Evolutionary conservation across 30 jellyfish, hydroid and myxozoan genomes (phyloP), one percentile per base, ranked within the genome.

Genomic region (Hydra vulgaris): DNA sequence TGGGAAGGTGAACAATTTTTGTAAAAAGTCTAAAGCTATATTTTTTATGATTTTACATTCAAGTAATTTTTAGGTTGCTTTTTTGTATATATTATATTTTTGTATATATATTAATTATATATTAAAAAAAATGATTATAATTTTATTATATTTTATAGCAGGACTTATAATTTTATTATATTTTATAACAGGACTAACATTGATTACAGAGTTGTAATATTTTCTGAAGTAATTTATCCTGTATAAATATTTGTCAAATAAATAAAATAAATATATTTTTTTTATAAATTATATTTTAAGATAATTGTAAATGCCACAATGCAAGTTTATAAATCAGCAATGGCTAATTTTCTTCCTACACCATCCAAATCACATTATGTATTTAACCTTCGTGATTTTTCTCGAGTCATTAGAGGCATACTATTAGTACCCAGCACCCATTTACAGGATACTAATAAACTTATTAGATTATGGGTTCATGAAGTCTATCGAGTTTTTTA

Each of bases 281-380:
- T 5, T 12, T 40, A 40, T 40, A 12, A 40, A n/a, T n/a, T n/a
- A n/a, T n/a, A n/a, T n/a, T 40, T 84, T 27, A 25, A 93, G 99
- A 88, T 93, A 56, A 94, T 93, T 67, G 99, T 93, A 77, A 93
- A 81, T 95, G 99, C 99, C 66, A 93, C 99, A 70, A 93, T 93
- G 99, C 94, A 89, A 22, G 95, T 93, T 24, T 93, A 93, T 84
- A 87, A 93, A 81, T 86, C 89, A n/a, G 99, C 96, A 0, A 83
- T 88, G 40, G 73, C 73, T 20, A 92, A 93, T 72, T 93, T 93
- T 76, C 92, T 93, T 24, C 99, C 99, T 18, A 93, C 99, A 8
- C 99, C 99, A 0, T 82, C 99, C 19, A 93, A 93, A 66, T 93
- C 99, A 0, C 99, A 93, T 68, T 93, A 93, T 85, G 94, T 93